Evolutionary conservation across 2,113 vertebrate species (phyloP).

Genomic region (Daubentonia madagascariensis): DNA sequence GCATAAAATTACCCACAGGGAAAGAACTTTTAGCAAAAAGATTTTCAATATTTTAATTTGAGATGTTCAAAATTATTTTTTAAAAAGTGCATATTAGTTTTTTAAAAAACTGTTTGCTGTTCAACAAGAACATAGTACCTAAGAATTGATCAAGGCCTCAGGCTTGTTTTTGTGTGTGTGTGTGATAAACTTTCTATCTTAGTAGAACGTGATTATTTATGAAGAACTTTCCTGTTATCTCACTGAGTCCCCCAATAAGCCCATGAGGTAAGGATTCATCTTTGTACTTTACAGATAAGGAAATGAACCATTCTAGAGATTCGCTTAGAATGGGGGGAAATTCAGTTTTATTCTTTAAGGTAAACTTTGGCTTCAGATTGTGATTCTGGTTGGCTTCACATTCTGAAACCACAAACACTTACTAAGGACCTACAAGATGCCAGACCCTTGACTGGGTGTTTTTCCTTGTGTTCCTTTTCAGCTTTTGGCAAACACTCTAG

Average conservation of each 20-base stretch:
- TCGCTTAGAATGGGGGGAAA: background rate
- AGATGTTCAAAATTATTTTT: background rate
- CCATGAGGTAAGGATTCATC: background rate
- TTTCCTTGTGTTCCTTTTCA: background rate
- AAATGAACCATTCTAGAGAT: slow-evolving; percentile 36
- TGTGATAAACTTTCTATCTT: slow-evolving; percentile 1
- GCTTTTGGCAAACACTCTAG: background rate
- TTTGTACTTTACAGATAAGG: background rate
- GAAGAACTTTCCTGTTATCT: slow-evolving; percentile 3
- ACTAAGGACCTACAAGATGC: background rate
- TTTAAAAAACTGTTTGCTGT: background rate
- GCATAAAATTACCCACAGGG: background rate
- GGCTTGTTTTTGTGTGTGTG: background rate
- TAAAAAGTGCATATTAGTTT: background rate
- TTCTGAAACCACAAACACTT: background rate
- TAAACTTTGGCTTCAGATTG: background rate
- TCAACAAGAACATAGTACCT: background rate
- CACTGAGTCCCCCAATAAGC: background rate
- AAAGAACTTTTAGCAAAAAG: background rate
- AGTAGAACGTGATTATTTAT: background rate
- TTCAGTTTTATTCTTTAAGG: background rate
- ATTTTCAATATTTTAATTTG: background rate
- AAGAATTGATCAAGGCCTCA: background rate
- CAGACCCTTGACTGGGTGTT: background rate
- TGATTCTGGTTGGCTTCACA: background rate